Base-by-base conservation (phyloP, 2,888 invertebrate species). In the Vannuccia rotundouncinata region DNA sequence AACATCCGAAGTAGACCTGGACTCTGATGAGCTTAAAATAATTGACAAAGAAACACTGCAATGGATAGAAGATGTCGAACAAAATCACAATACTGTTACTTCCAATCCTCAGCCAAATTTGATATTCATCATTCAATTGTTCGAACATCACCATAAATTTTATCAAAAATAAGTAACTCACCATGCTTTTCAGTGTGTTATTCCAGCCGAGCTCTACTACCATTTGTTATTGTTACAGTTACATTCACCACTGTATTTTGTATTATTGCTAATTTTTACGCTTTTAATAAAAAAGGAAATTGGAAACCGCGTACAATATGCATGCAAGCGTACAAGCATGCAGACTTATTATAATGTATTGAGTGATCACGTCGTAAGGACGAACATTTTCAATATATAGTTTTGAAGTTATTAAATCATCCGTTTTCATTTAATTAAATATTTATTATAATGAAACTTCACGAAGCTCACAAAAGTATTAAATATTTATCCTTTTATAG, bases 101-200 rank as follows among this genome's bases (percentile, higher is more conserved):
- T 66, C 66, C 66, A 66, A 66, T 66, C 66, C 66, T 66, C 66
- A 66, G 25, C 66, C 66, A 66, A 66, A 66, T 66, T 66, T 66
- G 66, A 66, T 66, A 66, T 66, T 66, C 66, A 66, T 22, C 25
- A n/a, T n/a, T n/a, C n/a, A 66, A 66, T 66, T 66, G 66, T 66
- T 66, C 66, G 25, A 66, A 66, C 66, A 66, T 66, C 25, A 66
- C 25, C 66, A 66, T 66, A 66, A 66, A 66, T 66, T 66, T 66
- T 17, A 66, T 66, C 66, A 66, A 66, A 66, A 66, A 66, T 66
- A 66, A 66, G 25, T 66, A 66, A 66, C 66, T 66, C 25, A 66
- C 66, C 66, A 66, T 66, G 66, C 25, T 66, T 66, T 66, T 66
- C 25, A 27, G 66, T 66, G 2, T 66, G 25, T 66, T 66, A 66